Evolutionary conservation across 1,140 invertebrate species (phyloP).

Genomic region (Cydia pomonella): DNA sequence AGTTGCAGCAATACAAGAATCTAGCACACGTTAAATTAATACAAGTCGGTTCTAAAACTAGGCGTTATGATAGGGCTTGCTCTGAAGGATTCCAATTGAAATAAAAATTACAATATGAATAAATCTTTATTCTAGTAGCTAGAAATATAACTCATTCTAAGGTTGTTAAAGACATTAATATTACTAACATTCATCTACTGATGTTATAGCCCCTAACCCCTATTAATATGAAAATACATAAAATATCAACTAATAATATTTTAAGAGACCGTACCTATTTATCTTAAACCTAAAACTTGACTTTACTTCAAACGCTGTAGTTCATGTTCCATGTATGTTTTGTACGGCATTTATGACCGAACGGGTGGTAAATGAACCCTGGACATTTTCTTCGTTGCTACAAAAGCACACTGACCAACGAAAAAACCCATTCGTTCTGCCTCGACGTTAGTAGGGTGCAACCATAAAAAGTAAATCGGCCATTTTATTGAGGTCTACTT

Average conservation of each 20-base stretch:
- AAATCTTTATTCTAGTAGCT: too few species aligned
- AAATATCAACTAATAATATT: background rate
- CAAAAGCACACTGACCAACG: slow-evolving; percentile 31
- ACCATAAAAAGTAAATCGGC: slow-evolving; percentile 45
- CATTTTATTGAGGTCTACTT: slow-evolving; percentile 45
- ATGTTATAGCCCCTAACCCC: too few species aligned
- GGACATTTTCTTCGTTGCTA: slow-evolving; percentile 20
- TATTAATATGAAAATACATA: too few species aligned
- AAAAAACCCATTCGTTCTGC: slow-evolving; percentile 39
- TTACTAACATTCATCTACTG: too few species aligned
- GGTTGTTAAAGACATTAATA: too few species aligned
- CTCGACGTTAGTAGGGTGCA: slow-evolving; percentile 33
- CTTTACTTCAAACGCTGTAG: background rate
- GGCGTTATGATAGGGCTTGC: too few species aligned
- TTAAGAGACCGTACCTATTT: background rate
- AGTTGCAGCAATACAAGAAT: too few species aligned
- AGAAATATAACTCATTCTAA: too few species aligned
- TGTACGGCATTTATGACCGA: slow-evolving; percentile 10
- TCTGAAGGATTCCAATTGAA: too few species aligned
- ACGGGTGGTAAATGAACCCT: slow-evolving; percentile 22
- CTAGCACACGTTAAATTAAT: too few species aligned
- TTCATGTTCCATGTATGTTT: slow-evolving; percentile 6
- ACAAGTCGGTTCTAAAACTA: too few species aligned
- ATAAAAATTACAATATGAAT: too few species aligned
- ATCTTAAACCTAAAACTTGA: background rate